A percentile compares a stretch with the other conserved stretches of the same genome.
Evolutionary conservation across 2,888 invertebrate genomes (phyloP).

Genomic region (Cecidostiba fungosa): DNA sequence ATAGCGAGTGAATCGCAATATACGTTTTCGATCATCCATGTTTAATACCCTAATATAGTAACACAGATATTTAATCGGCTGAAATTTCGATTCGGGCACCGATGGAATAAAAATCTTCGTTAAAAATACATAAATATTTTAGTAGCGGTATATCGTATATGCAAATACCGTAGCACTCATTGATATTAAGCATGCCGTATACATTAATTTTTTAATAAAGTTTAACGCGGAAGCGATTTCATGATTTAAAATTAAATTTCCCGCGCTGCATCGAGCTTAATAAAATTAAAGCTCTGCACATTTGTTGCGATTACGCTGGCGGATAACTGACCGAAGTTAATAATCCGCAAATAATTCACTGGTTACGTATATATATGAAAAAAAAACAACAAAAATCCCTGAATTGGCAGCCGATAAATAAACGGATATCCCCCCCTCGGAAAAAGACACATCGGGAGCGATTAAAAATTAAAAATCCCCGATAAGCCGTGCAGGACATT

Average conservation of each 20-base stretch:
- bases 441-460: background rate
- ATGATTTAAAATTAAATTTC: slow-evolving; percentile 6
- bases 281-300: background rate
- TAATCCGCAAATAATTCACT: background rate
- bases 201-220: background rate
- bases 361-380: background rate
- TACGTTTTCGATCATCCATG: too few relatives aligned
- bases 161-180: background rate
- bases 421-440: slow-evolving; percentile 4
- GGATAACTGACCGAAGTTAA: background rate
- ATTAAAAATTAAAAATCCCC: slow-evolving; percentile 55
- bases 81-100: background rate
- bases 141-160: background rate
- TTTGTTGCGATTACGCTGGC: background rate
- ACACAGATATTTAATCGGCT: too few relatives aligned
- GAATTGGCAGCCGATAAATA: slow-evolving; percentile 21
- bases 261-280: background rate
- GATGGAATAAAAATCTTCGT: background rate
- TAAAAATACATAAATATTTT: slow-evolving; percentile 4
- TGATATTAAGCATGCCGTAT: background rate
- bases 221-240: background rate
- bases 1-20: too few relatives aligned
- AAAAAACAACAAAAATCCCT: background rate
- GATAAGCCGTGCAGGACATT: slow-evolving; percentile 28
- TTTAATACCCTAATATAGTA: background rate